Evolutionary conservation across 2,888 invertebrate genomes (phyloP), one percentile per base, ranked within the genome.

Genomic region (Zonitis immaculata): DNA sequence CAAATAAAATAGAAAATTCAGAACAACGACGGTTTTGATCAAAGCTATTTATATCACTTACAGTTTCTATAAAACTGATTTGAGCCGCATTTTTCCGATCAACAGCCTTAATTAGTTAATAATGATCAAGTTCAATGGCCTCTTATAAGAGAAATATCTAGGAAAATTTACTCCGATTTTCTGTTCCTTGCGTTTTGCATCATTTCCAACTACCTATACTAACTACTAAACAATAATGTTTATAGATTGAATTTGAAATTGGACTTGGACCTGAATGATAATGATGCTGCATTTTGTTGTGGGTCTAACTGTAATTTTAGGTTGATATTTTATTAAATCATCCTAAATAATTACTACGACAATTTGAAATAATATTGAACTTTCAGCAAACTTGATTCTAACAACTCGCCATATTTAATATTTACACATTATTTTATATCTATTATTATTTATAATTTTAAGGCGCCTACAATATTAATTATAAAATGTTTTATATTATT

Each of bases 51-150:
- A 20, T 39, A n/a, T 20, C 12, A 12, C 12, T 2, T 16, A 35
- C 7, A 11, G 3, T 18, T 5, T 18, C 4, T 8, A 20, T 39
- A 20, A 39, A 39, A 39, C 45, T n/a, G 30, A 45, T 45, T 45
- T 20, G 45, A 16, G 27, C 26, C 44, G 27, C 44, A 28, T 44
- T 25, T 44, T 44, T 44, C 27, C 45, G 39, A 45, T 45, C 45
- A 45, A 45, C 45, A 22, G 27, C 45, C 45, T 45, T 28, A 45
- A 27, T 12, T 45, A 45, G 39, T 39, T 39, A 39, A 28, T 45
- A 26, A 27, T 20, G 27, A 20, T 45, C 18, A 27, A 45, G 45
- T 45, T 45, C 45, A 45, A 45, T 16, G 45, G 6, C 44, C 44
- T 26, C 25, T 28, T 35, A 18, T 11, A 18, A 39, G 9, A 39